Evolutionary conservation across 2,888 invertebrate species (phyloP).

Genomic region (Lamellibrachia satsuma): DNA sequence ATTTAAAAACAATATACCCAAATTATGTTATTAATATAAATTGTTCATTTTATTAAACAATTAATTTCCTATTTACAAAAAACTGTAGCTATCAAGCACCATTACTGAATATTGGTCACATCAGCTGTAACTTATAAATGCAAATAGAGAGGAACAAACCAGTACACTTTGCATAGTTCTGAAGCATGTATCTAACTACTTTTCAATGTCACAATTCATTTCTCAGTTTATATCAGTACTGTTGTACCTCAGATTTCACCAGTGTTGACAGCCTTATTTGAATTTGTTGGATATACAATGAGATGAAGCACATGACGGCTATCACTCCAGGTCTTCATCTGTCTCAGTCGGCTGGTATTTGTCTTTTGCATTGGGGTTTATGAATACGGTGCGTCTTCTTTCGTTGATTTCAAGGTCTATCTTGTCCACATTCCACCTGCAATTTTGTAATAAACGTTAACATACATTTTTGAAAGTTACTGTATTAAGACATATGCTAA

Average conservation of each 20-base stretch:
- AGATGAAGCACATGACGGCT: neutral
- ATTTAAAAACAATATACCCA: neutral
- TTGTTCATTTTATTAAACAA: neutral
- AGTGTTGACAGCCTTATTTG: neutral
- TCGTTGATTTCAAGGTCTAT: slow-evolving; percentile 26
- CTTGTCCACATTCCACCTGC: slow-evolving; percentile 29
- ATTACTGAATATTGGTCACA: neutral
- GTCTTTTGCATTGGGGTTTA: slow-evolving; percentile 26
- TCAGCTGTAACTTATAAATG: neutral
- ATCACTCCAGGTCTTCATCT: neutral
- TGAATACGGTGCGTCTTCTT: slow-evolving; percentile 25
- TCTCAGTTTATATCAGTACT: neutral
- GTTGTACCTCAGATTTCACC: neutral
- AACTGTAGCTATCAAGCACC: neutral
- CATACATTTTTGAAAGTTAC: neutral
- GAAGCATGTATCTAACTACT: neutral
- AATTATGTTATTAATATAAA: neutral
- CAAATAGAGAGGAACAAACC: neutral
- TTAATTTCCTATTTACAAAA: neutral
- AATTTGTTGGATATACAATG: neutral
- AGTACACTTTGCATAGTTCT: neutral
- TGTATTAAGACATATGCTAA: no score
- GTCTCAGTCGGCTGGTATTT: neutral
- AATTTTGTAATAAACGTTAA: slow-evolving; percentile 19
- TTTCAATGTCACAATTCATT: neutral